phyloP scores from a whole-genome alignment of 37 sponge, comb jelly and placozoan species.

The Mnemiopsis leidyi region DNA sequence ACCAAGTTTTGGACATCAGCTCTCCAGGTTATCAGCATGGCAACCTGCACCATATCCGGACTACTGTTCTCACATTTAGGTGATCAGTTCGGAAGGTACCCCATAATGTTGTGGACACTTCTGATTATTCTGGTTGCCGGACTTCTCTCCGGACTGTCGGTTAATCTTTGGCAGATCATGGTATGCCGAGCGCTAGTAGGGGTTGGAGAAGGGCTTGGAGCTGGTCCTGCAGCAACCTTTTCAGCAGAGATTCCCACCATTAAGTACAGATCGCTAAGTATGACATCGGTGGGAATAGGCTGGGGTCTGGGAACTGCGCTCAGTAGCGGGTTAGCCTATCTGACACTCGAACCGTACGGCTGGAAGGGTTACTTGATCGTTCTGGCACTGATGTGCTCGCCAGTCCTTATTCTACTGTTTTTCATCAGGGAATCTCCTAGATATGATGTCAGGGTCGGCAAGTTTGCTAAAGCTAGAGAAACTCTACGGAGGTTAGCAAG shows the following conservation, averaged over 20 bases:
- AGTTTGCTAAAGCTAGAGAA: neutral
- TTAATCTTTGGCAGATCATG: neutral
- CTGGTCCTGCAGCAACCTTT: slow-evolving; percentile 1
- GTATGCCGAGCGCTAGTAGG: neutral
- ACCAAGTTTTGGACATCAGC: neutral
- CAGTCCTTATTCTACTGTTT: neutral
- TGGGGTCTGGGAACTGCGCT: neutral
- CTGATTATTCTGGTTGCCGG: neutral
- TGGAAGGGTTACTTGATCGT: neutral
- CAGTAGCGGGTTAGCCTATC: neutral
- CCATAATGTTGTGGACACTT: neutral
- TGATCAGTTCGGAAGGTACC: neutral
- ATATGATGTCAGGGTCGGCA: neutral
- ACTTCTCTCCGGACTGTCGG: neutral
- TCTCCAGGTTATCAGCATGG: slow-evolving; percentile 22
- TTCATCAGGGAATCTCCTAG: neutral
- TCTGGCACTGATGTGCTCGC: neutral
- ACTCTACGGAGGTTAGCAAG: neutral
- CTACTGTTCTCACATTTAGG: neutral
- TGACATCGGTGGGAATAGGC: neutral
- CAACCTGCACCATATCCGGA: neutral
- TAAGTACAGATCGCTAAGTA: neutral
- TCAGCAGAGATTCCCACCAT: slow-evolving; percentile 26
- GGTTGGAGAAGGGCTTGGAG: neutral
- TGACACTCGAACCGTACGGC: neutral